Conservation (phyloP, 1,140 invertebrate species). For the Sycophila sp. region DNA sequence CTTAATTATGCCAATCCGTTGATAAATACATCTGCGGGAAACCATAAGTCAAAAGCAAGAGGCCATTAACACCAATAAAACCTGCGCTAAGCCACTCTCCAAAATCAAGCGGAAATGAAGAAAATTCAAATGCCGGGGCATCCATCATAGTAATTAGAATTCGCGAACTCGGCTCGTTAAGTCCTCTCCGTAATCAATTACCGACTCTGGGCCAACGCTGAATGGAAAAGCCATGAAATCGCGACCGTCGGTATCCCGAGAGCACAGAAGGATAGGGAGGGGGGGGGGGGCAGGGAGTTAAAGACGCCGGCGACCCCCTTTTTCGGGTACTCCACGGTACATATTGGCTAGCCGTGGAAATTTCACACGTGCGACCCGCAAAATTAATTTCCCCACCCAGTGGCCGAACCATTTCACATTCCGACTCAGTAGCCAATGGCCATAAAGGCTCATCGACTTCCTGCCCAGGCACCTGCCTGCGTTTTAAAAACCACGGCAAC, state of each 20-base stretch:
- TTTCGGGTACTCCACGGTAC: no score
- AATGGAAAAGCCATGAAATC: background rate
- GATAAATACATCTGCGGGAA: no score
- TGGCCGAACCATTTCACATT: slow-evolving; percentile 51
- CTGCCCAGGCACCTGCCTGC: slow-evolving; percentile 31
- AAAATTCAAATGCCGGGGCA: background rate
- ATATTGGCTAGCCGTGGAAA: slow-evolving; percentile 3
- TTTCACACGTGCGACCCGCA: slow-evolving; percentile 39
- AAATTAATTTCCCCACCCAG: slow-evolving; percentile 54
- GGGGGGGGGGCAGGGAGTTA: no score
- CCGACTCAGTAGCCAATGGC: slow-evolving; percentile 29
- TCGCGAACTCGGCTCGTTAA: background rate
- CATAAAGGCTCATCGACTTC: slow-evolving; percentile 13
- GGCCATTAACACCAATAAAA: no score
- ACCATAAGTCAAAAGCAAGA: no score
- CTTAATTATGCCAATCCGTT: no score
- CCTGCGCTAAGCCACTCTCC: no score
- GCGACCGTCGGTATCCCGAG: background rate
- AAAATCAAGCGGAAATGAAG: no score
- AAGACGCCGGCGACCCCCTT: no score
- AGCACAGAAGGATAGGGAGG: no score
- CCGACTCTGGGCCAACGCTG: background rate
- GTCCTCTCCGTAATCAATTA: background rate
- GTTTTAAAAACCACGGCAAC: slow-evolving; percentile 6
- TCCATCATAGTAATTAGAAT: background rate